Evolutionary conservation across 2,113 vertebrate species (phyloP).

Genomic region (Sapajus apella): DNA sequence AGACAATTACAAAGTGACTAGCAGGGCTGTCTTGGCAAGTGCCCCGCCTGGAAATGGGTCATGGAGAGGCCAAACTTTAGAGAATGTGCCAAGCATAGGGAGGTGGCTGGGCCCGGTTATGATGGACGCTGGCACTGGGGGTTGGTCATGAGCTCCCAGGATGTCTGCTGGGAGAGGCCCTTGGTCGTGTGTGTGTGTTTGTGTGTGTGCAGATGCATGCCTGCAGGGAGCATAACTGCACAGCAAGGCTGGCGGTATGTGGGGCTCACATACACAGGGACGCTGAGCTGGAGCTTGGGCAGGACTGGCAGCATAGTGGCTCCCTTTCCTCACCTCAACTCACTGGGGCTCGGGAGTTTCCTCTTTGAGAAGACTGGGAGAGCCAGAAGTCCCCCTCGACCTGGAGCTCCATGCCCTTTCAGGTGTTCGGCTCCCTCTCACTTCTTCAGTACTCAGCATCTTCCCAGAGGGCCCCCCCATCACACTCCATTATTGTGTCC

Average conservation of each 20-base stretch:
- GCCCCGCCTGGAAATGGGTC: not conserved
- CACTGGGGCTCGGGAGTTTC: too few species aligned
- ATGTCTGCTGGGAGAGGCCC: not conserved
- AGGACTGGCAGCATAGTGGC: too few species aligned
- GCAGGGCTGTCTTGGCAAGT: not conserved
- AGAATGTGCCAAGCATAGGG: not conserved
- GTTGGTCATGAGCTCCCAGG: too few species aligned
- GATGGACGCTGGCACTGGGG: too few species aligned
- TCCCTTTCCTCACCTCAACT: not conserved
- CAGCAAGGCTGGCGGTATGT: not conserved
- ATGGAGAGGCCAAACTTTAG: not conserved
- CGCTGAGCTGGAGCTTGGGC: not conserved
- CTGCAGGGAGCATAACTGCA: not conserved
- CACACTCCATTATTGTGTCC: not conserved
- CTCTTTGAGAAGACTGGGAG: not conserved
- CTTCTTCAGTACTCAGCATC: not conserved
- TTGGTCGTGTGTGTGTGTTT: not conserved
- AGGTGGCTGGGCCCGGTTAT: not conserved
- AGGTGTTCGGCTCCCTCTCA: not conserved
- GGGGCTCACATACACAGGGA: accelerated
- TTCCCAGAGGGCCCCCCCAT: not conserved
- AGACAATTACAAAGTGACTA: not conserved
- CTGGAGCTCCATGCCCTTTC: too few species aligned
- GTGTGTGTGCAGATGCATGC: too few species aligned
- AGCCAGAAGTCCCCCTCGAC: too few species aligned